A percentile compares a stretch with the other conserved stretches of the same genome.
These are phyloP conservation scores for Dicentrarchus labrax DNA, from an alignment of 2,113 vertebrate genomes.

Conservation along the genomic window DNA sequence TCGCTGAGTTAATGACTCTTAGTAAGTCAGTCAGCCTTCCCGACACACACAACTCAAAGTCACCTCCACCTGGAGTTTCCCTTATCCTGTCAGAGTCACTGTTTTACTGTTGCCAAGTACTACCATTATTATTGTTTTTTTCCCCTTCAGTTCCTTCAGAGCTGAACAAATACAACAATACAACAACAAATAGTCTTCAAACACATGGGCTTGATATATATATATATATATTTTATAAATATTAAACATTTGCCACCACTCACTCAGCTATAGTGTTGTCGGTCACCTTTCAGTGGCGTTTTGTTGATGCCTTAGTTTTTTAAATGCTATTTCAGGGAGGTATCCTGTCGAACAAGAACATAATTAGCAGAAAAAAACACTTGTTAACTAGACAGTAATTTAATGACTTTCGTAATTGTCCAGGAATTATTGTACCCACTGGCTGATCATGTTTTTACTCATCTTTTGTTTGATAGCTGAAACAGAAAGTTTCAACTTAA, in stretches of 20 bases:
- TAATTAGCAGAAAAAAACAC: too few relatives aligned
- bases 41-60: conserved; percentile 20
- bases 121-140: background rate
- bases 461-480: background rate
- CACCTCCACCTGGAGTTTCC: conserved; percentile 38
- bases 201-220: background rate
- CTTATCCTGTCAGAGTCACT: background rate
- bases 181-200: background rate
- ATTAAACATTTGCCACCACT: background rate
- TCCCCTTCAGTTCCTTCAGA: background rate
- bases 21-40: conserved; percentile 28
- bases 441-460: too few relatives aligned
- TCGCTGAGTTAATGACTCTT: conserved; percentile 33
- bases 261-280: too few relatives aligned
- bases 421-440: too few relatives aligned
- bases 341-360: too few relatives aligned
- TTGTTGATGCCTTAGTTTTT: too few relatives aligned
- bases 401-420: too few relatives aligned
- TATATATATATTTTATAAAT: background rate
- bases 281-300: too few relatives aligned
- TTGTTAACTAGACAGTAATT: too few relatives aligned
- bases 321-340: too few relatives aligned
- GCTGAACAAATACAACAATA: background rate
- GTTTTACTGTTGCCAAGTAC: background rate
- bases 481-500: background rate